These are phyloP conservation scores for Nomada goodeniana DNA, from an alignment of 2,888 invertebrate genomes.

Conservation along the genomic window DNA sequence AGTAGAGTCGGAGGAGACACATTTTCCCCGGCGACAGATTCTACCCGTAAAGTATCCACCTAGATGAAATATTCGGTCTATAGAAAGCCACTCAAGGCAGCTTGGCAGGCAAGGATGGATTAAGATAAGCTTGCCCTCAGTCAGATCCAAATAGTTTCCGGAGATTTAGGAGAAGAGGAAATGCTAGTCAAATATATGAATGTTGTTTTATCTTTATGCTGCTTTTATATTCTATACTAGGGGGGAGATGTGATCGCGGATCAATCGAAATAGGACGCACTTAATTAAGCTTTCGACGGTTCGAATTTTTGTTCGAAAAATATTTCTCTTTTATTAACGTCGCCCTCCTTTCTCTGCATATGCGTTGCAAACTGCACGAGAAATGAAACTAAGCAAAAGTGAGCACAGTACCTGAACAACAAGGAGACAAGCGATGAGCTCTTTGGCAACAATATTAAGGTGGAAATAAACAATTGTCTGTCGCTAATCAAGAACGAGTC, in stretches of 20 bases:
- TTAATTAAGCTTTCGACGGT: background rate
- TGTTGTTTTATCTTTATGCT: conserved; percentile 39
- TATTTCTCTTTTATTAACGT: background rate
- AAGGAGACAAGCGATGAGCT: too few species aligned
- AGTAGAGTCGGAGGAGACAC: conserved; percentile 56
- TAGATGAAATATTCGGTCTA: conserved; percentile 70
- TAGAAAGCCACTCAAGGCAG: conserved; percentile 67
- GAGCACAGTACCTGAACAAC: too few species aligned
- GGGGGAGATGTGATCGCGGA: background rate
- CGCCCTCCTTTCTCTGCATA: background rate
- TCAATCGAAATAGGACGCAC: background rate
- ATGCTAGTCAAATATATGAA: conserved; percentile 36
- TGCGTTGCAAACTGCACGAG: too few species aligned
- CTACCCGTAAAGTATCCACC: conserved; percentile 68
- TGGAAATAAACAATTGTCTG: too few species aligned
- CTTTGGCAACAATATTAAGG: too few species aligned
- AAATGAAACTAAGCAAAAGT: too few species aligned
- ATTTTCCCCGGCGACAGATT: conserved; percentile 69
- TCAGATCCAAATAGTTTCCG: conserved; percentile 62
- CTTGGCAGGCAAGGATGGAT: conserved; percentile 64
- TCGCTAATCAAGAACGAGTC: too few species aligned
- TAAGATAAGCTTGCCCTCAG: conserved; percentile 64
- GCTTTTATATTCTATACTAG: background rate
- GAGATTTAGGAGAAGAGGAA: conserved; percentile 33
- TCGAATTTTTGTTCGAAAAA: too few species aligned